These are phyloP conservation scores for Myotis vivesi DNA, from an alignment of 2,797 vertebrate species.

Conservation along the genomic window DNA sequence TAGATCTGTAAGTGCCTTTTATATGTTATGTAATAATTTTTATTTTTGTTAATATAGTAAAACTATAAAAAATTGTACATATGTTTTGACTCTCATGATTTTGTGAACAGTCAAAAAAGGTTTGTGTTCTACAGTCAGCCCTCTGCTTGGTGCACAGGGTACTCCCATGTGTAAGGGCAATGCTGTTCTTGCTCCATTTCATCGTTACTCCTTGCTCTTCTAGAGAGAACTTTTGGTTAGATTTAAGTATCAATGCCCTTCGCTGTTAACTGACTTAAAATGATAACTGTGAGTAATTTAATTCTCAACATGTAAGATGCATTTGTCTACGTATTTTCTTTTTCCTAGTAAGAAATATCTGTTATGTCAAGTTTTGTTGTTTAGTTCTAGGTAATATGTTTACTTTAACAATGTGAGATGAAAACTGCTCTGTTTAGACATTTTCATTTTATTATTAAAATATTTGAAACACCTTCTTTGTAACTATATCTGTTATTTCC, in stretches of 20 bases:
- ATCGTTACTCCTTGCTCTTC: not conserved
- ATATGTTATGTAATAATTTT: not conserved
- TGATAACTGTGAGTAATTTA: constrained; percentile 13
- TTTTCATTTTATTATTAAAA: constrained; percentile 45
- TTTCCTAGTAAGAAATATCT: constrained; percentile 38
- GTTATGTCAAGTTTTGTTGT: constrained; percentile 27
- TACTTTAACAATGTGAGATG: constrained; percentile 32
- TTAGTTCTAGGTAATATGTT: constrained; percentile 29
- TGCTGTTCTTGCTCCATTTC: not conserved
- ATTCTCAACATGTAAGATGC: constrained; percentile 3
- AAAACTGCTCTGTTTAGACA: constrained; percentile 11
- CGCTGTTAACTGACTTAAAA: constrained; percentile 39
- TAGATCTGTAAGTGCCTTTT: constrained; percentile 82
- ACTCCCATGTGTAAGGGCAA: not conserved
- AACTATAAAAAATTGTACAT: not conserved
- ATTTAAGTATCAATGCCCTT: constrained; percentile 22
- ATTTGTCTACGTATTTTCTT: constrained; percentile 31
- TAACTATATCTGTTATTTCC: constrained; percentile 31
- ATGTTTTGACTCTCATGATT: not conserved
- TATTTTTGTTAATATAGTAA: constrained; percentile 38
- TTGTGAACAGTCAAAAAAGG: not conserved
- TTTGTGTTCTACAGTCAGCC: not conserved
- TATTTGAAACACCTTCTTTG: constrained; percentile 40
- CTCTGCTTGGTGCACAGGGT: not conserved
- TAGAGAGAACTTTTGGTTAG: not conserved